phyloP scores from a whole-genome alignment of 2,888 invertebrate species.

The Ariolimax columbianus region DNA sequence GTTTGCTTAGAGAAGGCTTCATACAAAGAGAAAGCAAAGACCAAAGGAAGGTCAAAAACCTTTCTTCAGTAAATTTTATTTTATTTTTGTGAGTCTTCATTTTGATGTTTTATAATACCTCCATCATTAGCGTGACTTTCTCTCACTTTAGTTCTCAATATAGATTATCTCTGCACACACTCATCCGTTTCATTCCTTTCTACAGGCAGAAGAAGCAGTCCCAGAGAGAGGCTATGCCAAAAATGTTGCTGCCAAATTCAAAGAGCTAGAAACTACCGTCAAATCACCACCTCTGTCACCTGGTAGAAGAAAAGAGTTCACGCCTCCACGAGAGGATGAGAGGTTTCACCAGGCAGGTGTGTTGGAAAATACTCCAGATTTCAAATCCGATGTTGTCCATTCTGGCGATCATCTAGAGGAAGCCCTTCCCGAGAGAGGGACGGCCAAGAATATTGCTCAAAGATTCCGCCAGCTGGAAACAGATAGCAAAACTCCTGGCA shows the following conservation, averaged over 20 bases:
- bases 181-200: not conserved
- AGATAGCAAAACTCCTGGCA: constrained; percentile 51
- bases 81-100: too few species aligned
- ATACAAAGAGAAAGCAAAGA: too few species aligned
- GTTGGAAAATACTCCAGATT: constrained; percentile 64
- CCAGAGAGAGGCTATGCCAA: constrained; percentile 68
- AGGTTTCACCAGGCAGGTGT: constrained; percentile 61
- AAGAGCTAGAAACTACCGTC: constrained; percentile 63
- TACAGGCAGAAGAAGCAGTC: constrained; percentile 60
- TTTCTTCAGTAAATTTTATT: too few species aligned
- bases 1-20: too few species aligned
- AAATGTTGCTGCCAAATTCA: constrained; percentile 69
- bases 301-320: constrained; percentile 63
- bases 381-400: constrained; percentile 61
- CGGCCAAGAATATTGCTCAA: constrained; percentile 65
- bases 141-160: not conserved
- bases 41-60: too few species aligned
- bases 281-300: constrained; percentile 64
- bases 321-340: constrained; percentile 66
- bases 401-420: constrained; percentile 61
- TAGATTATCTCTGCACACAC: not conserved
- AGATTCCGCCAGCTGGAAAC: constrained; percentile 67
- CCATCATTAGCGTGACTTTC: not conserved
- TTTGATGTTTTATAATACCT: not conserved
- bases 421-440: constrained; percentile 67